These are phyloP conservation scores for Empis stercorea DNA, from an alignment of 2,888 invertebrate species.

Conservation along the genomic window DNA sequence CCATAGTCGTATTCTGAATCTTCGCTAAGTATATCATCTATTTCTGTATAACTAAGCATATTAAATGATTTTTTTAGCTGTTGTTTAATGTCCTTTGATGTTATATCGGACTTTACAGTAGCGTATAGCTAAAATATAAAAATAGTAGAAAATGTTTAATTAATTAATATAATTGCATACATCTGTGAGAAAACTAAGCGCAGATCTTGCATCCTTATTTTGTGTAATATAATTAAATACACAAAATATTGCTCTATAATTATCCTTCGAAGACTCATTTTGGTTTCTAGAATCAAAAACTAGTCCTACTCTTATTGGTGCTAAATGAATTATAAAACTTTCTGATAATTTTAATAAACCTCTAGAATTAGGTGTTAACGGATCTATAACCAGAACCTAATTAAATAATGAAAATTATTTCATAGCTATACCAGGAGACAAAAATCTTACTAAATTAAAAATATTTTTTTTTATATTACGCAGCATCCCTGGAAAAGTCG, in stretches of 20 bases:
- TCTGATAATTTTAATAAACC: constrained; percentile 76
- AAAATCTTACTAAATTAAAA: constrained; percentile 58
- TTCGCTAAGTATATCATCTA: constrained; percentile 69
- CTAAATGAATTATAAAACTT: constrained; percentile 80
- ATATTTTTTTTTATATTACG: constrained; percentile 76
- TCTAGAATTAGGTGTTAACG: constrained; percentile 51
- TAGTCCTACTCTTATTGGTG: constrained; percentile 80
- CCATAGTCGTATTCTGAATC: constrained; percentile 89
- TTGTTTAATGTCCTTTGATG: constrained; percentile 54
- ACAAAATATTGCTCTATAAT: constrained; percentile 70
- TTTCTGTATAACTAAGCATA: constrained; percentile 44
- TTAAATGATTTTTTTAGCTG: constrained; percentile 44
- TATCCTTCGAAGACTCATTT: constrained; percentile 49
- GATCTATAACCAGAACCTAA: constrained; percentile 76
- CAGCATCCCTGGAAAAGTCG: constrained; percentile 97
- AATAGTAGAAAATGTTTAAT: neutral
- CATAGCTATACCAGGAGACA: neutral
- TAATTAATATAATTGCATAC: constrained; percentile 34
- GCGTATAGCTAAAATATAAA: constrained; percentile 40
- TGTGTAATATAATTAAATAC: constrained; percentile 84
- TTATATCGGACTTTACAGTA: constrained; percentile 35
- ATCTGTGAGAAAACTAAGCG: constrained; percentile 74
- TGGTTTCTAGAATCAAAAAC: constrained; percentile 52
- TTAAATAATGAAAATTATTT: neutral
- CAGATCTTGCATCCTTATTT: constrained; percentile 59